Evolutionary conservation across 2,888 invertebrate genomes (phyloP), one percentile per base, ranked within the genome.

Genomic region (Plagodis dolabraria): DNA sequence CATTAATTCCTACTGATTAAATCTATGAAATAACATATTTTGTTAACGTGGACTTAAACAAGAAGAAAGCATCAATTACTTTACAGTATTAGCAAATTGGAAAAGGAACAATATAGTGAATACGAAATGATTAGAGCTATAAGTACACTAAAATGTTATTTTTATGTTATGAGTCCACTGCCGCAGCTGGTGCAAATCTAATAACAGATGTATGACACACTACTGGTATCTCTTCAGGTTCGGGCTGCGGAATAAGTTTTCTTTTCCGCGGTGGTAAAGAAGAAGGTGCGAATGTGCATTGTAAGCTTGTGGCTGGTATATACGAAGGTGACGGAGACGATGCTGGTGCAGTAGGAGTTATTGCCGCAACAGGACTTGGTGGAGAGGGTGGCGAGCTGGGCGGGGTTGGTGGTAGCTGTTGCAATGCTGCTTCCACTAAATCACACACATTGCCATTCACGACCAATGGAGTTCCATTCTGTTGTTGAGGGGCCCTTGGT

Each of bases 241-340:
- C 75, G 91, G 95, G 88, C 94, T 95, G 84, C 94, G 94, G 82
- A 95, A 97, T 94, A 44, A 96, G 94, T 84, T 96, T 97, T 62
- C 97, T 94, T 85, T 97, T 97, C 61, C 97, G 93, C 5, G 96
- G 95, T 5, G 97, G 97, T 67, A 97, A 85, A 60, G 95, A 96
- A 2, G 88, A 88, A 46, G 83, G 85, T 42, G 84, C 87, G 48
- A 86, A 76, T 11, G 82, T 85, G 60, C 81, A 83, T 55, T 86
- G 86, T 52, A 85, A 70, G 53, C 72, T 75, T 34, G 81, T 70
- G 5, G 83, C 94, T 82, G 68, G 93, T 6, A 57, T 56, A 81
- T 74, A 67, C 6, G 77, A 69, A 5, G 80, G 80, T 93, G 92
- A 58, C 81, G 76, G 93, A 45, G 75, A 75, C 62, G 63, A 77